Evolutionary conservation across 2,113 vertebrate species (phyloP).

Genomic region (Oncorhynchus gorbuscha): DNA sequence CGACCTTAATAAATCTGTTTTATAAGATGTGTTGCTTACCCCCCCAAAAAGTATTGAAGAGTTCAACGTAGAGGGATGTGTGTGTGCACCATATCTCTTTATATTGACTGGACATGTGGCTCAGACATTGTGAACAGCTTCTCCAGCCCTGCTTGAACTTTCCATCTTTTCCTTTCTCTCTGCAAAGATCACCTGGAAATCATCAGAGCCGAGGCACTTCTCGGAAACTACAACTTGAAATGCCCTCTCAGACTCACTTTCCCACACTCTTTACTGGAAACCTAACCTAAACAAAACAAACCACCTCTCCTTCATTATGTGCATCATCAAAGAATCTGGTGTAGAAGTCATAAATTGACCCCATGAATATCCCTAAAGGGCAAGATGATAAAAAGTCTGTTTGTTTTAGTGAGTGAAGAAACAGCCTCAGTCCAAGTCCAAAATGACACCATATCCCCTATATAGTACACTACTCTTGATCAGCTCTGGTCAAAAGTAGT

Average conservation of each 20-base stretch:
- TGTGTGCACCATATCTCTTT: too few relatives aligned
- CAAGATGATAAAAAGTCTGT: conserved; percentile 23
- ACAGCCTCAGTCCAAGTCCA: conserved; percentile 9
- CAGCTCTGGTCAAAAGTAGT: too few relatives aligned
- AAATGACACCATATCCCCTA: too few relatives aligned
- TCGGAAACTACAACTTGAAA: conserved; percentile 68
- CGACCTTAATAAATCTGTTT: background rate
- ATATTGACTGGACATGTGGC: conserved; percentile 35
- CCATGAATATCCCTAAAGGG: conserved; percentile 30
- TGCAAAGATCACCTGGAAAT: conserved; percentile 70
- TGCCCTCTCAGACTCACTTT: conserved; percentile 62
- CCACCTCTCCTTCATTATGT: conserved; percentile 10
- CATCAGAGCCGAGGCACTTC: conserved; percentile 49
- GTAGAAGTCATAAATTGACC: conserved; percentile 47
- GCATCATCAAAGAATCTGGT: conserved; percentile 40
- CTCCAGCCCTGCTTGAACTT: conserved; percentile 55
- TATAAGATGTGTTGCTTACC: too few relatives aligned
- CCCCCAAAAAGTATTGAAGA: too few relatives aligned
- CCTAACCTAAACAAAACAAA: conserved; percentile 44
- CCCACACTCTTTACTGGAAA: conserved; percentile 70
- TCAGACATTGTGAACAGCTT: conserved; percentile 36
- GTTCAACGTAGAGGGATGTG: too few relatives aligned
- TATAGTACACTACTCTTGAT: too few relatives aligned
- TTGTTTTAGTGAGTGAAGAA: conserved; percentile 18
- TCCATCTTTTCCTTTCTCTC: conserved; percentile 44